Conservation (phyloP, 2,113 vertebrate genomes). For the Gopherus evgoodei region DNA sequence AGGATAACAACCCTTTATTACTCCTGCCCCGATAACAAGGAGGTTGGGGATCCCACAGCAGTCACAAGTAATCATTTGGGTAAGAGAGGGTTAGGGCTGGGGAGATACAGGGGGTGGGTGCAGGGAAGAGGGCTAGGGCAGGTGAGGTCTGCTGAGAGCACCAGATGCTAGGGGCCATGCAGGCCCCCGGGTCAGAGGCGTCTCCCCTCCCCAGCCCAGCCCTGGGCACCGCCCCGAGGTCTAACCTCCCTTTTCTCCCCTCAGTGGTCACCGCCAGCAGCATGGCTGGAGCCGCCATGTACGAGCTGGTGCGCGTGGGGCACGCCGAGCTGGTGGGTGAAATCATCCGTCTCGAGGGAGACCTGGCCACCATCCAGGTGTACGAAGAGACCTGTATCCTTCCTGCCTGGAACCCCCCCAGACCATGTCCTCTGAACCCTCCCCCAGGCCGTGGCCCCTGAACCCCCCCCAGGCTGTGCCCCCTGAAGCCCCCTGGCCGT, state of each 20-base stretch:
- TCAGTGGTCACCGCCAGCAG: constrained; percentile 60
- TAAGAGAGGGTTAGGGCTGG: too few relatives aligned
- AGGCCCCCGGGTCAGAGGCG: neutral
- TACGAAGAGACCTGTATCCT: constrained; percentile 76
- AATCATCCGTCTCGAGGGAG: constrained; percentile 71
- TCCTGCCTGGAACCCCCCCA: neutral
- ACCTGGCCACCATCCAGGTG: constrained; percentile 68
- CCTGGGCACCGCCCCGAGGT: neutral
- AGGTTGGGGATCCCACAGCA: too few relatives aligned
- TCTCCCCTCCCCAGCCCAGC: neutral
- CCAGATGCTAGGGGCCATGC: neutral
- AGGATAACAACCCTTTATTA: too few relatives aligned
- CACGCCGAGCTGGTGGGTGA: constrained; percentile 68
- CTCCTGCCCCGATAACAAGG: too few relatives aligned
- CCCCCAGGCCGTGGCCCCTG: too few relatives aligned
- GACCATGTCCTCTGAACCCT: too few relatives aligned
- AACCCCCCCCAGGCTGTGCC: neutral
- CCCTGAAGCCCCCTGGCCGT: neutral
- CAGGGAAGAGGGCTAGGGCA: neutral
- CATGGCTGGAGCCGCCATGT: constrained; percentile 63
- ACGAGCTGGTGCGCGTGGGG: constrained; percentile 67
- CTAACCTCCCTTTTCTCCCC: neutral
- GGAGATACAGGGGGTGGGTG: neutral
- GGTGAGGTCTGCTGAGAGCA: neutral
- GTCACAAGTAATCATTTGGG: too few relatives aligned